Evolutionary conservation across 2,113 vertebrate species (phyloP).

Genomic region (Acrocephalus kingi): DNA sequence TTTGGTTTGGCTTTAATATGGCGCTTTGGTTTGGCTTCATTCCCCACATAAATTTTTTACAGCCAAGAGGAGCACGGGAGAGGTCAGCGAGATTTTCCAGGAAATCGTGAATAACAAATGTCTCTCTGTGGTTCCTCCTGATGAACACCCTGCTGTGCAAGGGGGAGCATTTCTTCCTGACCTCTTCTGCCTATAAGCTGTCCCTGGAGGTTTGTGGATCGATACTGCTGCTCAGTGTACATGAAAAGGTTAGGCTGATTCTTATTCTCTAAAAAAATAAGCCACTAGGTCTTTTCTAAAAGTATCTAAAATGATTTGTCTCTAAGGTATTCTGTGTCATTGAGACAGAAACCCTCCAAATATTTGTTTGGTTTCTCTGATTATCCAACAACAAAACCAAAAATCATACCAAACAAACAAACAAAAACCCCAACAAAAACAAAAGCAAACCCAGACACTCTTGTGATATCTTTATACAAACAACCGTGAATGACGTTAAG

Average conservation of each 20-base stretch:
- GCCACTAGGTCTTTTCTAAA: neutral
- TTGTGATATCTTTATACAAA: neutral
- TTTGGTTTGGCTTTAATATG: neutral
- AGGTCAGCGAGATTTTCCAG: neutral
- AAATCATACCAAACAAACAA: neutral
- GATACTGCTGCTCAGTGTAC: neutral
- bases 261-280: neutral
- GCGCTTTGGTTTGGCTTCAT: neutral
- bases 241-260: neutral
- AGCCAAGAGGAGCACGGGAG: neutral
- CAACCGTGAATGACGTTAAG: neutral
- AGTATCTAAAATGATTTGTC: neutral
- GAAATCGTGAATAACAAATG: neutral
- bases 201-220: neutral
- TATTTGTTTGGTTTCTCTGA: neutral
- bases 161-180: neutral
- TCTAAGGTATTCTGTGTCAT: neutral
- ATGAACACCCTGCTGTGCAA: neutral
- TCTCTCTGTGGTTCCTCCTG: neutral
- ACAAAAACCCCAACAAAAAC: neutral
- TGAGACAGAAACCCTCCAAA: neutral
- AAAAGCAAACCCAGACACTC: neutral
- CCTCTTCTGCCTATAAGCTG: neutral
- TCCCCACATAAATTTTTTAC: neutral
- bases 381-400: neutral